Base-by-base conservation (phyloP, 2,888 invertebrate genomes). In the Vanessa cardui region DNA sequence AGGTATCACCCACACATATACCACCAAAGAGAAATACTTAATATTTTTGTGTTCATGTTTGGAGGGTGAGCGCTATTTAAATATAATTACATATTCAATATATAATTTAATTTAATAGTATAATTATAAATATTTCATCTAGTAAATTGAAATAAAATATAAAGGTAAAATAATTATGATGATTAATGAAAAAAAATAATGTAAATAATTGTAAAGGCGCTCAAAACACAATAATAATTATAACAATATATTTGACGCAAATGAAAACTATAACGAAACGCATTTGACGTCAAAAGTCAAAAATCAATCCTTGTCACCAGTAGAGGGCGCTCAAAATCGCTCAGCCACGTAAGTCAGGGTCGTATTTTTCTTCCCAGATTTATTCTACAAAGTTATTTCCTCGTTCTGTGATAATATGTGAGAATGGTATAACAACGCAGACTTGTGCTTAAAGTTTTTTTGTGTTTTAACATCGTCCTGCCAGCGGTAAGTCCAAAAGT, bases 311-410 rank as follows among this genome's bases (percentile, higher is more conserved):
- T 65, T 72, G 68, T 61, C 66, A 71, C 72, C 76, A 70, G 77
- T 82, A 92, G 92, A 90, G 89, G 91, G 90, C 92, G 91, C 90
- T 89, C 78, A 79, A 80, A 83, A 85, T 89, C 84, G 86, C 87
- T 87, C 91, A 85, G 92, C 92, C 92, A 92, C 92, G 92, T 92
- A 92, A 91, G 92, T 90, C 90, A 87, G 89, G 91, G 88, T 90
- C 86, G 89, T 89, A 89, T 89, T 90, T 89, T 90, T 84, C 84
- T 86, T 84, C 83, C 81, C 82, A 84, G 83, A 81, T 83, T 79
- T 84, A 83, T 80, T 87, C 83, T 86, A 85, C 83, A 85, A 83
- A 82, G 81, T 83, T 87, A 81, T 80, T 85, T 85, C 83, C 81
- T 79, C 79, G 77, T 80, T 80, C 78, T 82, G 80, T 81, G 82